These are phyloP conservation scores for Calephelis perditalis DNA, from an alignment of 2,888 invertebrate genomes.

Conservation along the genomic window DNA sequence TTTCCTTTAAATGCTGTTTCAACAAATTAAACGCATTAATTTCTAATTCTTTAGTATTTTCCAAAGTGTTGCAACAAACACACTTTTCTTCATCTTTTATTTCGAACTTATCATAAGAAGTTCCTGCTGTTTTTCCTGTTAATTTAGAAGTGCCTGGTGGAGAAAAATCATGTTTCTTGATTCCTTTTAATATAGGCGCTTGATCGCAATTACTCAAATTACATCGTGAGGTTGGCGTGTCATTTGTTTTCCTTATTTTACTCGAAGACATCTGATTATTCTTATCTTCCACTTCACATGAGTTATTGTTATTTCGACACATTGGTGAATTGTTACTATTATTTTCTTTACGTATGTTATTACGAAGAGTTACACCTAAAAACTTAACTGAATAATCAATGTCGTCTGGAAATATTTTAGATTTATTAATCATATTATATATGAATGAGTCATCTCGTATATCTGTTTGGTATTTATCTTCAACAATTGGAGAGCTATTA, in stretches of 20 bases:
- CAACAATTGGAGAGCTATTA: slow-evolving; percentile 11
- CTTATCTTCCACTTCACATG: not conserved
- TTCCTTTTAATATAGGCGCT: not conserved
- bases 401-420: slow-evolving; percentile 31
- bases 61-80: slow-evolving; percentile 46
- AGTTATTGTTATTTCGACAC: slow-evolving; percentile 15
- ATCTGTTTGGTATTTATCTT: slow-evolving; percentile 19
- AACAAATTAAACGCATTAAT: slow-evolving; percentile 58
- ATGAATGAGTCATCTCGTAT: slow-evolving; percentile 24
- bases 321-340: not conserved
- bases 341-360: slow-evolving; percentile 26
- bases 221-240: not conserved
- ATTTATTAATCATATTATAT: slow-evolving; percentile 29
- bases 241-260: not conserved
- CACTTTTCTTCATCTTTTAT: slow-evolving; percentile 33
- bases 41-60: slow-evolving; percentile 52
- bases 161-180: not conserved
- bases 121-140: too few species aligned
- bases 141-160: not conserved
- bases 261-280: not conserved
- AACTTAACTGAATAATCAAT: slow-evolving; percentile 52
- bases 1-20: slow-evolving; percentile 53
- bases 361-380: slow-evolving; percentile 58
- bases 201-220: not conserved
- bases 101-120: not conserved